Conservation (phyloP, 2,888 invertebrate genomes). For the Gasteruption jaculator region DNA sequence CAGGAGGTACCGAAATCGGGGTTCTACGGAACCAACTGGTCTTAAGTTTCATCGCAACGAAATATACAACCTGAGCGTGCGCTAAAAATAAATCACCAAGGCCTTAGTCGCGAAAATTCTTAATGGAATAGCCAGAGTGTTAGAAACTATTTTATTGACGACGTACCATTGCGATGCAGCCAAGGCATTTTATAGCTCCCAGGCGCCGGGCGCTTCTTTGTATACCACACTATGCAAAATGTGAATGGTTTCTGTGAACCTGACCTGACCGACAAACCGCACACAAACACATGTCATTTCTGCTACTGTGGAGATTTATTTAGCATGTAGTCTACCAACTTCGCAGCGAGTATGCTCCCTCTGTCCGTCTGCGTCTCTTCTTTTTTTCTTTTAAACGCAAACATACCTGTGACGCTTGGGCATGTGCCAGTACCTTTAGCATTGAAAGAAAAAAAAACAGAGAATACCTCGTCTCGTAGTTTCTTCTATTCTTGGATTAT, state of each 20-base stretch:
- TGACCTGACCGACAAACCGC: constrained; percentile 32
- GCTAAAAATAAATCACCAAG: no score
- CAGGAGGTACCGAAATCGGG: no score
- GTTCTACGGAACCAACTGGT: no score
- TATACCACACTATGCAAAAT: constrained; percentile 29
- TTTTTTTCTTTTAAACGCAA: neutral
- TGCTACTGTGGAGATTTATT: constrained; percentile 27
- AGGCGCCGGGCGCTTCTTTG: constrained; percentile 34
- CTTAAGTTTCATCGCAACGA: no score
- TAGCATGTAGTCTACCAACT: constrained; percentile 22
- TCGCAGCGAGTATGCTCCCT: neutral
- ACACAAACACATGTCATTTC: constrained; percentile 19
- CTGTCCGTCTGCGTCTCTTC: neutral
- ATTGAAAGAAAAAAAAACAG: constrained; percentile 7
- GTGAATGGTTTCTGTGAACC: constrained; percentile 41
- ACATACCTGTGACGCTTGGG: constrained; percentile 16
- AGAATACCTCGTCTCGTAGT: constrained; percentile 11
- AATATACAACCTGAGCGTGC: no score
- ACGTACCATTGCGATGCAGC: no score
- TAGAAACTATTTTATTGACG: no score
- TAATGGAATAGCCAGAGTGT: no score
- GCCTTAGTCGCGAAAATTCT: no score
- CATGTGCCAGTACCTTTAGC: constrained; percentile 27
- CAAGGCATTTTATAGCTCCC: constrained; percentile 37
- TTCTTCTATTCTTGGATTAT: constrained; percentile 22